A percentile compares a stretch with the other conserved stretches of the same genome.
These are phyloP conservation scores for Naja naja DNA, from an alignment of 2,113 vertebrate genomes.

Conservation along the genomic window DNA sequence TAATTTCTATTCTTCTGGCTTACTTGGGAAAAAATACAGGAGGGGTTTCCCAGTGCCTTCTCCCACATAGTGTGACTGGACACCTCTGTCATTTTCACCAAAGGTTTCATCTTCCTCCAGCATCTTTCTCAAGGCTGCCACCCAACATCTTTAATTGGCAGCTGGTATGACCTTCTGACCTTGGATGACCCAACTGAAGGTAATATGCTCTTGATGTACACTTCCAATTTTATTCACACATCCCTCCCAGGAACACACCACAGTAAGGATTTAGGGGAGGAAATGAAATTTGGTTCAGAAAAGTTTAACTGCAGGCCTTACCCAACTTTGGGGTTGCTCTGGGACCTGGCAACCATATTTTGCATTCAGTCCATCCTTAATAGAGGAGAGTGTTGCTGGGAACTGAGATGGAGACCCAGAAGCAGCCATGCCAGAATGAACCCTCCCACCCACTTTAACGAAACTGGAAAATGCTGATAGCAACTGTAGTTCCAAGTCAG, in stretches of 20 bases:
- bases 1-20: neutral
- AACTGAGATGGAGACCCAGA: constrained; percentile 1
- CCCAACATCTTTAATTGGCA: neutral
- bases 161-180: neutral
- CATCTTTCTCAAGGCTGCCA: neutral
- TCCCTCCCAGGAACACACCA: neutral
- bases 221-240: neutral
- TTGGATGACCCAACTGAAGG: neutral
- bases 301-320: neutral
- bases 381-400: fast-evolving
- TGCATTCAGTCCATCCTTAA: fast-evolving
- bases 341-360: neutral
- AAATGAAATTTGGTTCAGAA: neutral
- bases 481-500: constrained; percentile 27
- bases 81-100: neutral
- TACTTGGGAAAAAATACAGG: neutral
- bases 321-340: neutral
- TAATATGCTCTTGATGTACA: neutral
- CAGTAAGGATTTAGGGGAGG: neutral
- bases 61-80: neutral
- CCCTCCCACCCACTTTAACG: constrained; percentile 31
- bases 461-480: neutral
- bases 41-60: neutral
- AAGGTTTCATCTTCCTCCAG: neutral
- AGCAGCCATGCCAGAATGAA: constrained; percentile 28